Evolutionary conservation across 1,140 invertebrate genomes (phyloP).

Genomic region (Atta colombica): DNA sequence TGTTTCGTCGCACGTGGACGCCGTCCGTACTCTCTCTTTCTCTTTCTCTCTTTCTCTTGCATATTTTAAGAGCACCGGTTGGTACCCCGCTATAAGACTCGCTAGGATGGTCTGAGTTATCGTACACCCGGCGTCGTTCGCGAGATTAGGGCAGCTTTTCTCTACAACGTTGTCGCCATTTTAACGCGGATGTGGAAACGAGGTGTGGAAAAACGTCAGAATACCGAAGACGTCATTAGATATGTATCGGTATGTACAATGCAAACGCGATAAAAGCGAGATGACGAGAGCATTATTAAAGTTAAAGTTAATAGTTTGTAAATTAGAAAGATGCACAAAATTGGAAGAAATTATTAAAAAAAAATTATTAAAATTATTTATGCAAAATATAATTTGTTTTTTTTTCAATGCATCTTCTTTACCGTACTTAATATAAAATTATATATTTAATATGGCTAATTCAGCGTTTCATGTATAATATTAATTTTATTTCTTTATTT

Average conservation of each 20-base stretch:
- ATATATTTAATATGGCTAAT: slow-evolving; percentile 10
- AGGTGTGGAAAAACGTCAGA: neutral
- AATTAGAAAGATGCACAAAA: neutral
- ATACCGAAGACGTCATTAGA: neutral
- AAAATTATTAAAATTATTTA: neutral
- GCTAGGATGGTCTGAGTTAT: slow-evolving; percentile 61
- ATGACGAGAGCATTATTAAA: too few species aligned
- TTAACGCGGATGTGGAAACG: slow-evolving; percentile 27
- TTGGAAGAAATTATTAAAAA: neutral
- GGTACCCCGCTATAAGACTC: slow-evolving; percentile 14
- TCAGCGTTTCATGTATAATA: neutral
- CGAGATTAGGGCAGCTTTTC: slow-evolving; percentile 41
- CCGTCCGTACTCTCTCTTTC: slow-evolving; percentile 1
- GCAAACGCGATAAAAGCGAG: neutral
- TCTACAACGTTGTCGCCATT: slow-evolving; percentile 33
- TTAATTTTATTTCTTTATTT: slow-evolving; percentile 41
- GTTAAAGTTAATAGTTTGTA: neutral
- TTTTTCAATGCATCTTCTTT: neutral
- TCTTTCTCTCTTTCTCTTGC: slow-evolving; percentile 41
- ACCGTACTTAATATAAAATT: too few species aligned
- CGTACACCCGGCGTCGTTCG: slow-evolving; percentile 37
- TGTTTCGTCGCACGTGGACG: slow-evolving; percentile 74
- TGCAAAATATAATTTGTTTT: neutral
- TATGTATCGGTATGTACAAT: neutral
- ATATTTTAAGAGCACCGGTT: slow-evolving; percentile 63